Evolutionary conservation across 2,113 vertebrate species (phyloP).

Genomic region (Lonchura striata): DNA sequence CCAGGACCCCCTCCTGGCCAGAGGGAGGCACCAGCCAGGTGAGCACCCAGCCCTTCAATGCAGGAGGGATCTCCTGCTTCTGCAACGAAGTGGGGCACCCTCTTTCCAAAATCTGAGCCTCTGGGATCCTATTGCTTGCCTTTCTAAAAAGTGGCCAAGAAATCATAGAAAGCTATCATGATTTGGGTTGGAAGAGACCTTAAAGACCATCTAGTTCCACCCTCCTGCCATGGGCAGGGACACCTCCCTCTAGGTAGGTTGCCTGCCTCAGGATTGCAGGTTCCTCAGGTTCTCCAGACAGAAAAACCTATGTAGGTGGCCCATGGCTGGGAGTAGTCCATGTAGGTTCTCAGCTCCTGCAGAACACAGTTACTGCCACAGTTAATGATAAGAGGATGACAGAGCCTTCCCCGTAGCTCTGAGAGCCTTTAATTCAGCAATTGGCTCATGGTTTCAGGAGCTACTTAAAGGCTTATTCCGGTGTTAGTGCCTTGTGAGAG

Average conservation of each 20-base stretch:
- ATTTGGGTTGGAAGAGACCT: background rate
- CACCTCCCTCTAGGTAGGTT: background rate
- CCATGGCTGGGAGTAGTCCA: background rate
- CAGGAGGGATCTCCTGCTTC: background rate
- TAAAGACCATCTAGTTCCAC: background rate
- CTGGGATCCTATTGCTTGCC: background rate
- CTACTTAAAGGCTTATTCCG: background rate
- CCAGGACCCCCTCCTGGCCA: rapidly evolving
- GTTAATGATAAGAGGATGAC: background rate
- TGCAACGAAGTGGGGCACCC: rapidly evolving
- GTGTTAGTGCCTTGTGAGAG: background rate
- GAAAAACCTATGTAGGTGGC: background rate
- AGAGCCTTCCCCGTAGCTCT: background rate
- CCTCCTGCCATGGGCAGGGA: background rate
- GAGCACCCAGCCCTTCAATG: background rate
- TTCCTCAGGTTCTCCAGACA: background rate
- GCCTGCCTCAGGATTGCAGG: background rate
- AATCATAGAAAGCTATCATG: background rate
- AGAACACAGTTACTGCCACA: background rate
- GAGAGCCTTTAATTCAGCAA: background rate
- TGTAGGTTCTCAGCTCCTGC: background rate
- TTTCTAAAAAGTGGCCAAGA: background rate
- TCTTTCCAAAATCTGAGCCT: background rate
- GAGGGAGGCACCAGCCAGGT: background rate
- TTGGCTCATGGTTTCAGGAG: background rate